Evolutionary conservation across 2,797 vertebrate genomes (phyloP).

Genomic region (Neosilurus mollespiculum): DNA sequence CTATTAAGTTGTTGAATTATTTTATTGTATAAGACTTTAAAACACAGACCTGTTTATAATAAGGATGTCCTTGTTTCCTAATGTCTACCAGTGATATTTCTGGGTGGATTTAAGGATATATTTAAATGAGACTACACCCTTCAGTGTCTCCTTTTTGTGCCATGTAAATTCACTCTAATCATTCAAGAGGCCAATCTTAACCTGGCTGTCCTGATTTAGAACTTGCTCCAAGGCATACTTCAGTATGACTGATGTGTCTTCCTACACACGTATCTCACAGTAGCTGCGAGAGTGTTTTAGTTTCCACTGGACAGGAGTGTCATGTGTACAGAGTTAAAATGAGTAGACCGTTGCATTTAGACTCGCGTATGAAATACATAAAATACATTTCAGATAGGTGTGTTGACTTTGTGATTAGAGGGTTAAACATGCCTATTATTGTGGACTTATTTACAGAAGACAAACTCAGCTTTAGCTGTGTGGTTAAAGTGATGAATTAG

Average conservation of each 20-base stretch:
- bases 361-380: too few species aligned
- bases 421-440: conserved; percentile 11
- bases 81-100: not conserved
- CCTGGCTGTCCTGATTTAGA: not conserved
- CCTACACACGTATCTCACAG: not conserved
- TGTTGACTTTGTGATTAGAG: conserved; percentile 7
- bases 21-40: not conserved
- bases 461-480: not conserved
- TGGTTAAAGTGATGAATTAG: conserved; percentile 22
- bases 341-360: conserved; percentile 18
- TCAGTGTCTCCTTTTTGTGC: not conserved
- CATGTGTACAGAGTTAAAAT: conserved; percentile 21
- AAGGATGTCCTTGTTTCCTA: not conserved
- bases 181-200: not conserved
- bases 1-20: not conserved
- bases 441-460: conserved; percentile 20
- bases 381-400: too few species aligned
- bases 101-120: conserved; percentile 7
- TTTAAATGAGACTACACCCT: conserved; percentile 9
- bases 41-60: not conserved
- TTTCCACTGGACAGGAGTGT: conserved; percentile 7
- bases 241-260: conserved; percentile 16
- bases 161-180: not conserved
- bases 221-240: not conserved
- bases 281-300: conserved; percentile 21